Conservation (phyloP, 2,888 invertebrate species). For the Calameuta pallipes region DNA sequence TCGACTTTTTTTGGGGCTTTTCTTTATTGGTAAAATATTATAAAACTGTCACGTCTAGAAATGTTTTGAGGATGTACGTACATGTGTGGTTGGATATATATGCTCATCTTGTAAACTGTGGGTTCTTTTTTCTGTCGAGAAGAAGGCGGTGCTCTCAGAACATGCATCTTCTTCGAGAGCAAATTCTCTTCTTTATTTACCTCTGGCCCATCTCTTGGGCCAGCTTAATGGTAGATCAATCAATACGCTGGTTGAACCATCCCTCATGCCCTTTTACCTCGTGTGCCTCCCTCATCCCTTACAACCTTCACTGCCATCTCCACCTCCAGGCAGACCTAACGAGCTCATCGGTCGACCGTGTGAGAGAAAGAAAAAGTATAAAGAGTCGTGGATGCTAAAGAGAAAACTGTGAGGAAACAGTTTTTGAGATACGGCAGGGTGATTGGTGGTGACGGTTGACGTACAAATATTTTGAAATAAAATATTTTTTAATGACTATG, state of each 20-base stretch:
- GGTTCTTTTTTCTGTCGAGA: too few relatives aligned
- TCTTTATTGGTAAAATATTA: background rate
- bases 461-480: background rate
- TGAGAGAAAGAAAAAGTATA: constrained; percentile 41
- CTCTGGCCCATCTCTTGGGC: background rate
- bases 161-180: constrained; percentile 48
- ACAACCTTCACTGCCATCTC: constrained; percentile 27
- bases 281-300: constrained; percentile 17
- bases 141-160: too few relatives aligned
- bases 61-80: too few relatives aligned
- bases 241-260: constrained; percentile 54
- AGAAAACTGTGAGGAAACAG: constrained; percentile 59
- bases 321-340: constrained; percentile 49
- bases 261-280: constrained; percentile 13
- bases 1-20: too few relatives aligned
- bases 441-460: constrained; percentile 16
- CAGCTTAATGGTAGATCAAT: constrained; percentile 59
- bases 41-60: background rate
- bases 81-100: too few relatives aligned
- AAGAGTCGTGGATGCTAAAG: constrained; percentile 9
- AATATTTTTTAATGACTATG: too few relatives aligned
- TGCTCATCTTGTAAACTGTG: too few relatives aligned
- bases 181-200: constrained; percentile 34
- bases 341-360: constrained; percentile 53
- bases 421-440: constrained; percentile 50